Percentiles rank a stretch among this genome's conserved stretches.
phyloP scores from a whole-genome alignment of 2,888 invertebrate species.

The Tetropium fuscum region DNA sequence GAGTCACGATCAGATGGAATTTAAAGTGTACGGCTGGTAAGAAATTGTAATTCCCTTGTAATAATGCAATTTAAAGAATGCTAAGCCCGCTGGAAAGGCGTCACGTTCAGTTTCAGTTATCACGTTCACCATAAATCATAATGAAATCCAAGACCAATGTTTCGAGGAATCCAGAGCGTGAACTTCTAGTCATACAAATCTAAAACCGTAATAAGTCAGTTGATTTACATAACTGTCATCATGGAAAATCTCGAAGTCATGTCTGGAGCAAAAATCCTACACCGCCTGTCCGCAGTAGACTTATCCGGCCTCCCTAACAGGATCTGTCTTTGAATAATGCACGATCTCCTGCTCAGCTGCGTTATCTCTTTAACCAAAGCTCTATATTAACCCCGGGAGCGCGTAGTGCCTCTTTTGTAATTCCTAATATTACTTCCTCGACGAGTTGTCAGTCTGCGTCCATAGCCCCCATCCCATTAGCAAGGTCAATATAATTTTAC shows the following conservation, averaged over 20 bases:
- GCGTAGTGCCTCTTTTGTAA: constrained; percentile 38
- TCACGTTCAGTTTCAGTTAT: constrained; percentile 41
- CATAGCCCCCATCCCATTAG: constrained; percentile 22
- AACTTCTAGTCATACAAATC: constrained; percentile 46
- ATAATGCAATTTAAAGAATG: constrained; percentile 19
- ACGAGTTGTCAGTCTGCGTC: constrained; percentile 24
- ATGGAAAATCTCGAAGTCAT: constrained; percentile 41
- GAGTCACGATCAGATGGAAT: constrained; percentile 7
- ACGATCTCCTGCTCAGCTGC: constrained; percentile 44
- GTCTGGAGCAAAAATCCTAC: constrained; percentile 39
- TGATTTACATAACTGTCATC: constrained; percentile 53
- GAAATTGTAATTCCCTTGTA: constrained; percentile 3
- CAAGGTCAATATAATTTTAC: constrained; percentile 28
- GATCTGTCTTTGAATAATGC: constrained; percentile 46
- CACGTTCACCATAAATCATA: constrained; percentile 50
- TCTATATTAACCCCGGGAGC: constrained; percentile 37
- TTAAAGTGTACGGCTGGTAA: not conserved
- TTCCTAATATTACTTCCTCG: constrained; percentile 33
- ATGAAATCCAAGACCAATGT: constrained; percentile 37
- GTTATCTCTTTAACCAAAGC: constrained; percentile 50
- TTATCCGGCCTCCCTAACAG: constrained; percentile 28
- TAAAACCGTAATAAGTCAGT: constrained; percentile 52
- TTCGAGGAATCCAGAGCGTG: constrained; percentile 33
- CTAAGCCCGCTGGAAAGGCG: constrained; percentile 27
- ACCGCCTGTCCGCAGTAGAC: constrained; percentile 18